Evolutionary conservation across 2,888 invertebrate genomes (phyloP), one percentile per base, ranked within the genome.

Genomic region (Ophion ellenae): DNA sequence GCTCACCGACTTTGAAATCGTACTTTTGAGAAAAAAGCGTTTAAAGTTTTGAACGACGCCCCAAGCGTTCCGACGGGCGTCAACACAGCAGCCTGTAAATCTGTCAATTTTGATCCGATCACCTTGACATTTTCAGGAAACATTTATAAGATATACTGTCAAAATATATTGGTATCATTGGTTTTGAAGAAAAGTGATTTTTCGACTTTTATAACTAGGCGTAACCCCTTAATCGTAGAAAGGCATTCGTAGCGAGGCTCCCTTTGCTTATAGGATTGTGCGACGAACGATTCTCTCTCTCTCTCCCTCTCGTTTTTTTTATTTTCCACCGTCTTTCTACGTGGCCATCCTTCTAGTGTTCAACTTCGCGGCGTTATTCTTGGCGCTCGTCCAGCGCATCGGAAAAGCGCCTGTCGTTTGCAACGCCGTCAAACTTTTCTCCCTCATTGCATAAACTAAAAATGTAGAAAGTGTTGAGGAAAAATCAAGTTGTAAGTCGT

Each of bases 181-280:
- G 32, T 32, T 32, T 32, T 32, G 32, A 32, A 32, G 32, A 32
- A 32, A 32, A 32, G 32, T 32, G 32, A 32, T 32, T 32, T 32
- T 32, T 32, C 32, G 32, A 32, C 32, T 32, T 32, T 32, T 32
- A 32, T 32, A 32, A 32, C 32, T 4, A 32, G 32, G 32, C 32
- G 1, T 32, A 32, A 32, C 32, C 2, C 32, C 47, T 47, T 47
- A 47, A 47, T 47, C 47, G 47, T 47, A 59, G 17, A 61, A 61
- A 61, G 20, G 20, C 59, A 61, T 24, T 7, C 61, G 61, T 11
- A 20, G 24, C 61, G 61, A 20, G 61, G 20, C 20, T 24, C 24
- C 61, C 28, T 75, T 87, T 88, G 89, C 87, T 87, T 87, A 84
- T 87, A 73, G 76, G 40, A 7, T 40, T 40, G 40, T 40, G 40